Conservation (phyloP, 2,797 vertebrate genomes). For the Sciurus carolinensis region DNA sequence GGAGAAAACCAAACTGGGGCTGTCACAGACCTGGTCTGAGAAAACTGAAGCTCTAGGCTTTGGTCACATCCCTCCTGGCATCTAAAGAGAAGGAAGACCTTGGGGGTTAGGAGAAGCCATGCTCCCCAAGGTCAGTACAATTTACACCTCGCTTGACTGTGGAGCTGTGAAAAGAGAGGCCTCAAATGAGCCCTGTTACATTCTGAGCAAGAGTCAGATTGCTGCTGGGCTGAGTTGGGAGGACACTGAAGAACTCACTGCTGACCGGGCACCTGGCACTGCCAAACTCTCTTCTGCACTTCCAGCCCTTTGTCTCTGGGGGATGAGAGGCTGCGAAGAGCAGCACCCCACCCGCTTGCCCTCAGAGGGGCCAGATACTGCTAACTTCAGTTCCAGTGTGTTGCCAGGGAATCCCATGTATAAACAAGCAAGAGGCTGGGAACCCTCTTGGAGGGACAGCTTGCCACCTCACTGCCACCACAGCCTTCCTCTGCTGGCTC, state of each 20-base stretch:
- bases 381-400: constrained; percentile 4
- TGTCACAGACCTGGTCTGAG: background rate
- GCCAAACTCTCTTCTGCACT: constrained; percentile 10
- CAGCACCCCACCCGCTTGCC: constrained; percentile 44
- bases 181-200: background rate
- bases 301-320: background rate
- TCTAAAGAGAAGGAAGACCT: constrained; percentile 61
- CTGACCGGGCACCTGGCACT: constrained; percentile 83
- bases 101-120: constrained; percentile 31
- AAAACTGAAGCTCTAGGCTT: background rate
- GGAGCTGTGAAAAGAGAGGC: constrained; percentile 52
- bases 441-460: background rate
- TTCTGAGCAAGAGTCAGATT: constrained; percentile 80
- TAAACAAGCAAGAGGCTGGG: background rate
- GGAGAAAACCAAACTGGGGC: background rate
- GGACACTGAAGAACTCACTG: constrained; percentile 73
- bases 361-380: background rate
- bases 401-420: background rate
- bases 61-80: background rate
- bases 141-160: constrained; percentile 58
- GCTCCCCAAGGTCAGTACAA: constrained; percentile 78
- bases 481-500: background rate
- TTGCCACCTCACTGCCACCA: accelerated
- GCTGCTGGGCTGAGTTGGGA: constrained; percentile 48
- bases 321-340: background rate